A percentile compares a stretch with the other conserved stretches of the same genome.
These are phyloP conservation scores for Plagodis pulveraria DNA, from an alignment of 2,888 invertebrate species.

Conservation along the genomic window DNA sequence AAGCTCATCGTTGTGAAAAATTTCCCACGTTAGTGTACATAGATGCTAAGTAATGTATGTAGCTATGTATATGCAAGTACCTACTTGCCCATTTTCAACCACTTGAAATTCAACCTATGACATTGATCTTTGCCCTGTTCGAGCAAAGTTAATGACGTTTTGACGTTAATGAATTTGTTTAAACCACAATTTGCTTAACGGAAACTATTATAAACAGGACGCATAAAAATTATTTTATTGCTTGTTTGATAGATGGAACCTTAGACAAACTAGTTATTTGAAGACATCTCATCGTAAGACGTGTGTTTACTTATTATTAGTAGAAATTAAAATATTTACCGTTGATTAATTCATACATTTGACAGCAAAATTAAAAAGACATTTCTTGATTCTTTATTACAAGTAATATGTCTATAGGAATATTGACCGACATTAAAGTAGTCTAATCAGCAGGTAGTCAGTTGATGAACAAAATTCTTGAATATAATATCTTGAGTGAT, in stretches of 20 bases:
- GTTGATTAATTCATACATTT: too few species aligned
- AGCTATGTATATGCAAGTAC: background rate
- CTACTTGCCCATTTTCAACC: slow-evolving; percentile 12
- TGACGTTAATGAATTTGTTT: slow-evolving; percentile 53
- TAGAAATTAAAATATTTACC: background rate
- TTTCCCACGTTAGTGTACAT: slow-evolving; percentile 13
- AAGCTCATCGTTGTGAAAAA: slow-evolving; percentile 1
- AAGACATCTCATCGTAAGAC: background rate
- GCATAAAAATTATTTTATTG: slow-evolving; percentile 61
- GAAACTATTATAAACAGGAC: slow-evolving; percentile 64
- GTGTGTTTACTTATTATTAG: background rate
- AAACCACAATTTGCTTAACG: slow-evolving; percentile 55
- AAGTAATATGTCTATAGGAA: too few species aligned
- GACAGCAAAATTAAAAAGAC: too few species aligned
- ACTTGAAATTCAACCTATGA: slow-evolving; percentile 22
- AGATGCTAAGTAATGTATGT: background rate
- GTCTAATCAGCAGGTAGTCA: too few species aligned
- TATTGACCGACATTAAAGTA: too few species aligned
- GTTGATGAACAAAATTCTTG: too few species aligned
- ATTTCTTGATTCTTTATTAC: too few species aligned
- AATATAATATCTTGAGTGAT: too few species aligned
- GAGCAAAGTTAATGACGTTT: slow-evolving; percentile 31
- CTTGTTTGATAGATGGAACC: slow-evolving; percentile 46
- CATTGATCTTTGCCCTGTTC: slow-evolving; percentile 31
- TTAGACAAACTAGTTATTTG: slow-evolving; percentile 38